Conservation (phyloP, 2,888 invertebrate species). For the Mechanitis mazaeus region DNA sequence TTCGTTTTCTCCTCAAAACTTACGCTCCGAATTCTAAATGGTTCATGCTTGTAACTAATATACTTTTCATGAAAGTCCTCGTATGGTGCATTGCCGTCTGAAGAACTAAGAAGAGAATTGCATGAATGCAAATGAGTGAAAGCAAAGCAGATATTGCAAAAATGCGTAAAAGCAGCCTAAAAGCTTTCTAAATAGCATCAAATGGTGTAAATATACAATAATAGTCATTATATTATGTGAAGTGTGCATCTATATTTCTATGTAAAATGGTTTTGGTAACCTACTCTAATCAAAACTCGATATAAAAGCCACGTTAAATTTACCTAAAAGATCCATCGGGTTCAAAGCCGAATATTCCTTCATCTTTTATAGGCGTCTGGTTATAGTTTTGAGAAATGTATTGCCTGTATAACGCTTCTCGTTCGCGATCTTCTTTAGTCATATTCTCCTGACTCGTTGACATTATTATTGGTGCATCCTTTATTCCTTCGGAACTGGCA, state of each 20-base stretch:
- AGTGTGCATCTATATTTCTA: slow-evolving; percentile 12
- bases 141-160: slow-evolving; percentile 39
- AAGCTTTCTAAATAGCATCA: not conserved
- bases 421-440: slow-evolving; percentile 67
- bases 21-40: slow-evolving; percentile 85
- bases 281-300: not conserved
- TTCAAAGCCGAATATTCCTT: slow-evolving; percentile 75
- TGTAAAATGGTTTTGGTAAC: slow-evolving; percentile 6
- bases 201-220: not conserved
- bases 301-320: not conserved
- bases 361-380: slow-evolving; percentile 77
- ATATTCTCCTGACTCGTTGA: slow-evolving; percentile 81
- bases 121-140: slow-evolving; percentile 59
- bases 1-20: slow-evolving; percentile 79
- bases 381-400: slow-evolving; percentile 70
- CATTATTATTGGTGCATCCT: slow-evolving; percentile 70
- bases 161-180: slow-evolving; percentile 3
- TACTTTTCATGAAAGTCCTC: slow-evolving; percentile 90
- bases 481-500: slow-evolving; percentile 64
- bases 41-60: slow-evolving; percentile 82
- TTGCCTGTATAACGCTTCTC: slow-evolving; percentile 63
- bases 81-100: slow-evolving; percentile 76
- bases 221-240: not conserved
- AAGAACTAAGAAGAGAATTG: slow-evolving; percentile 74
- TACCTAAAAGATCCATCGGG: slow-evolving; percentile 74